Evolutionary conservation across 1,140 invertebrate species (phyloP), one percentile per base, ranked within the genome.

Genomic region (Heliconius congener): DNA sequence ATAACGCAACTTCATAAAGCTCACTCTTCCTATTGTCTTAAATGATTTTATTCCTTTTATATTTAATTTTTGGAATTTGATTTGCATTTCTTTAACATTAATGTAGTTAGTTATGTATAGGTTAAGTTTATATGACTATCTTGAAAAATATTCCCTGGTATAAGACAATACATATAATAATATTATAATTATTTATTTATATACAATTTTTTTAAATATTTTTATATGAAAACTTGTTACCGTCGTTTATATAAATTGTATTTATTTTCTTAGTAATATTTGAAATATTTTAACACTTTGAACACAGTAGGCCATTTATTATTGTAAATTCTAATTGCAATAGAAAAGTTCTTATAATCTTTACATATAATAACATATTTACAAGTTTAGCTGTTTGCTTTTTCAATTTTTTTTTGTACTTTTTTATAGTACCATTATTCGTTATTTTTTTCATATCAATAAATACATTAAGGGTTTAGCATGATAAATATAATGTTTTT

Each of bases 271-370:
- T 1, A 30, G 8, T 66, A 30, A 30, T 30, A 30, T 4, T 27
- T 27, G 27, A 30, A 16, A 66, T n/a, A 66, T 66, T 66, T 66
- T 66, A 66, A 27, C 23, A 66, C 60, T 66, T 66, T 66, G 60
- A 66, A 66, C 60, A 66, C 60, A 30, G 8, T 9, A 23, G 8
- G 9, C 55, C 42, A 46, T 60, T 60, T 60, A 9, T 27, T n/a
- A 60, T 60, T 60, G 55, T 60, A 60, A 60, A 60, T 23, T 19
- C 50, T 6, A 19, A 52, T 19, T 60, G n/a, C 8, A 23, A 60
- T 60, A 60, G n/a, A 23, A 23, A 57, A 60, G 19, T 60, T 23
- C 9, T 27, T 11, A n/a, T 23, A 11, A 2, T 60, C 23, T 57
- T 60, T 13, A n/a, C 13, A 16, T 46, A 18, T 55, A 19, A 18